A percentile compares a stretch with the other conserved stretches of the same genome.
Evolutionary conservation across 1,140 invertebrate species (phyloP).

Genomic region (Drosophila teissieri): DNA sequence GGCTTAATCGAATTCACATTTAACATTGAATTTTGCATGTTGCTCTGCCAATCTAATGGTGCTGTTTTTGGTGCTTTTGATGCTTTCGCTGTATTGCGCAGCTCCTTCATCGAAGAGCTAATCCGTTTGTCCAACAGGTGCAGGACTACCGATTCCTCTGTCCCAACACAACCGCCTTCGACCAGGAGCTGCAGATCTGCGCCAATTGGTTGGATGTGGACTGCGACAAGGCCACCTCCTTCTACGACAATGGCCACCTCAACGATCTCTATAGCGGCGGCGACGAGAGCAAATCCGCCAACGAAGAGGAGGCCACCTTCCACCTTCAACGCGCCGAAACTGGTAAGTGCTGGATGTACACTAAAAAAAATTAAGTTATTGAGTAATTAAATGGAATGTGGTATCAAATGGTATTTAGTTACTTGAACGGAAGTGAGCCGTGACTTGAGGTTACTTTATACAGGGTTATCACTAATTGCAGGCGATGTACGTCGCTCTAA

Average conservation of each 20-base stretch:
- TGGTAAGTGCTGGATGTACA: slow-evolving; percentile 79
- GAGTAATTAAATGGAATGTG: no score
- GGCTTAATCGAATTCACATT: slow-evolving; percentile 40
- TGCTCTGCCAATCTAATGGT: slow-evolving; percentile 74
- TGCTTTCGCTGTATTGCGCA: slow-evolving; percentile 60
- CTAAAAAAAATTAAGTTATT: background rate
- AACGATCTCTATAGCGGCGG: slow-evolving; percentile 90
- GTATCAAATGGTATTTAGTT: no score
- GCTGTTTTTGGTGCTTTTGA: slow-evolving; percentile 61
- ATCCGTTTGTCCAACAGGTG: slow-evolving; percentile 86
- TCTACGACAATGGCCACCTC: slow-evolving; percentile 92
- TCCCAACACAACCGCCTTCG: slow-evolving; percentile 95
- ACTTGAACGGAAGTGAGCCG: background rate
- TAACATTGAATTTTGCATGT: slow-evolving; percentile 78
- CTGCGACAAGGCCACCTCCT: slow-evolving; percentile 91
- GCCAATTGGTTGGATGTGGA: slow-evolving; percentile 95
- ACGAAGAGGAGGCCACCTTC: slow-evolving; percentile 90
- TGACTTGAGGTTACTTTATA: slow-evolving; percentile 7
- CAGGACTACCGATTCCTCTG: slow-evolving; percentile 94
- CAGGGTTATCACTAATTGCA: slow-evolving; percentile 46
- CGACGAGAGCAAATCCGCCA: slow-evolving; percentile 86
- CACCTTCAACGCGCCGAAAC: slow-evolving; percentile 91
- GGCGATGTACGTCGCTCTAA: slow-evolving; percentile 78
- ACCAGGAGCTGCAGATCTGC: slow-evolving; percentile 96
- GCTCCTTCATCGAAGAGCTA: slow-evolving; percentile 77